These are phyloP conservation scores for Serranus cabrilla DNA, from an alignment of 2,797 vertebrate species.

Conservation along the genomic window DNA sequence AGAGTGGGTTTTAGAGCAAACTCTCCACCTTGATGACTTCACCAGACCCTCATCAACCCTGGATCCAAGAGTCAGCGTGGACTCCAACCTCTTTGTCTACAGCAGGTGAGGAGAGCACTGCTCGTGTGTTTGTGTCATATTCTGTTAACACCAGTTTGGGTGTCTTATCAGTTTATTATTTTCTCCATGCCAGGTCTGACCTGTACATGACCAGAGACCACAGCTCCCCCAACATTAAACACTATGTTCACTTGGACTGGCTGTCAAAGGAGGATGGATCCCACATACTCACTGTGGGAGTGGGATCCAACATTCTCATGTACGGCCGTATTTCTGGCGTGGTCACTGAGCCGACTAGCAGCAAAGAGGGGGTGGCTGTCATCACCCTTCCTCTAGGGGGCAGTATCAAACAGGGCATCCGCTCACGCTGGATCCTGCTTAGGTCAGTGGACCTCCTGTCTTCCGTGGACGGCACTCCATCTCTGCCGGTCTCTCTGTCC, in stretches of 20 bases:
- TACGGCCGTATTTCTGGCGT: constrained; percentile 97
- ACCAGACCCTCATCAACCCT: constrained; percentile 91
- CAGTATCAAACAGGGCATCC: constrained; percentile 98
- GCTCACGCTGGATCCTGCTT: constrained; percentile 96
- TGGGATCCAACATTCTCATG: constrained; percentile 98
- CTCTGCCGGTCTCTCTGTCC: constrained; percentile 95
- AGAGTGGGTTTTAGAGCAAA: constrained; percentile 99
- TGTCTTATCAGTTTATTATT: constrained; percentile 1
- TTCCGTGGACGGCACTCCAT: constrained; percentile 96
- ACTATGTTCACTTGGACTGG: constrained; percentile 98
- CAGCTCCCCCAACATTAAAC: constrained; percentile 94
- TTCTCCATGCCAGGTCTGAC: constrained; percentile 89
- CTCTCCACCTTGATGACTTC: constrained; percentile 95
- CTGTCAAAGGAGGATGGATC: constrained; percentile 99
- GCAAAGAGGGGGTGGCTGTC: constrained; percentile 96
- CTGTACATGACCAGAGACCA: constrained; percentile 92
- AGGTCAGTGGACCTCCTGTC: constrained; percentile 94
- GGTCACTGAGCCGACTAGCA: constrained; percentile 93
- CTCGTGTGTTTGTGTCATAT: constrained; percentile 15
- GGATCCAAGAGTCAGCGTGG: constrained; percentile 95
- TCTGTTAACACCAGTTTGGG: background rate
- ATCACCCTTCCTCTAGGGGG: constrained; percentile 97
- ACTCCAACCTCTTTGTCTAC: constrained; percentile 98
- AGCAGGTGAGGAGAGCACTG: constrained; percentile 85
- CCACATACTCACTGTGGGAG: constrained; percentile 97